Evolutionary conservation across 2,888 invertebrate species (phyloP), one percentile per base, ranked within the genome.

Genomic region (Hyles lineata): DNA sequence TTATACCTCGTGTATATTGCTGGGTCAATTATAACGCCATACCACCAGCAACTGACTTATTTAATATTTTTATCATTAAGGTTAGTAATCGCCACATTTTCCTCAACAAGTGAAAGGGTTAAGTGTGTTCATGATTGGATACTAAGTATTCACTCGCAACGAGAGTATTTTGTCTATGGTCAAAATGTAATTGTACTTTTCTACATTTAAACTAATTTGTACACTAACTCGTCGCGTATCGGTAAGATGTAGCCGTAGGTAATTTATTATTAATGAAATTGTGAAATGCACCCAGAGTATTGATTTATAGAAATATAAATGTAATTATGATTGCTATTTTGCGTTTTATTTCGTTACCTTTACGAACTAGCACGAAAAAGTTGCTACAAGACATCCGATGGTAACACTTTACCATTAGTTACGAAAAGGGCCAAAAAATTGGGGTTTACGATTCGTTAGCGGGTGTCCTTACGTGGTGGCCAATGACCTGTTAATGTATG

Each of bases 181-280:
- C 50, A 67, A 67, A 67, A 23, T 50, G 43, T 19, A 43, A 55
- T 52, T 25, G 23, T 70, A 55, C 52, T 58, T 55, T 55, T 55
- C 70, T 74, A 59, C 62, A 29, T 25, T 61, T 17, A 55, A 70
- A 70, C 58, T 52, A 70, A 55, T 52, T 25, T 61, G 21, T 74
- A 61, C 67, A 77, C 76, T 78, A 76, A 77, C 74, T 74, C 43
- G 73, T 59, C 70, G 71, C 73, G 62, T 76, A 76, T 70, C 43
- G 72, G 32, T 77, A 77, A 76, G 73, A 69, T 52, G 72, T 81
- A 78, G 76, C 73, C 59, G 70, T 79, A 78, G 70, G 70, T 77
- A 78, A 80, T 79, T 77, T 79, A 80, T 81, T 82, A 74, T 74
- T 76, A 75, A 76, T 73, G 70, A 70, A 74, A 76, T 73, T 71